These are phyloP conservation scores for Tenthredo notha DNA, from an alignment of 2,888 invertebrate species.

Conservation along the genomic window DNA sequence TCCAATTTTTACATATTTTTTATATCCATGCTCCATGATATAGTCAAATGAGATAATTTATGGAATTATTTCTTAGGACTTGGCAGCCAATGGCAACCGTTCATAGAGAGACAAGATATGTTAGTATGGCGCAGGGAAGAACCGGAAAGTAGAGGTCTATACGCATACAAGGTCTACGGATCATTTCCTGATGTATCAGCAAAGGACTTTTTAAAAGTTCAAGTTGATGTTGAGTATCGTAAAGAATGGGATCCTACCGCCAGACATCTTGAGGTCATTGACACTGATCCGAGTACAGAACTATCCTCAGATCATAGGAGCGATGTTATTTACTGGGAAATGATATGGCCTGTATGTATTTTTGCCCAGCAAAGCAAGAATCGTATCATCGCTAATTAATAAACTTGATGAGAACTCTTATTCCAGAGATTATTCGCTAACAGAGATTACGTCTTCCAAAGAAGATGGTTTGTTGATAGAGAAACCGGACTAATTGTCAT, in stretches of 20 bases:
- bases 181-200: slow-evolving; percentile 89
- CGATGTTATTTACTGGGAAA: slow-evolving; percentile 93
- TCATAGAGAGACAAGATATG: slow-evolving; percentile 89
- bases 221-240: slow-evolving; percentile 89
- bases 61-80: slow-evolving; percentile 51
- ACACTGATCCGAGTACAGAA: slow-evolving; percentile 81
- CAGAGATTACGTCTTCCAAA: slow-evolving; percentile 91
- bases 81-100: slow-evolving; percentile 86
- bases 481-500: slow-evolving; percentile 82
- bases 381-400: neutral
- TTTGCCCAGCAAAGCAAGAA: neutral
- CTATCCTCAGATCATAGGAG: slow-evolving; percentile 79
- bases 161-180: slow-evolving; percentile 93
- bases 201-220: slow-evolving; percentile 89
- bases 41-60: neutral
- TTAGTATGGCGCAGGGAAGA: slow-evolving; percentile 90
- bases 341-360: slow-evolving; percentile 89
- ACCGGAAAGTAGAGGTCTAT: slow-evolving; percentile 84
- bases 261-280: slow-evolving; percentile 85
- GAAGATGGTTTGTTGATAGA: slow-evolving; percentile 81
- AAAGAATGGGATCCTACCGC: slow-evolving; percentile 91
- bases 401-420: slow-evolving; percentile 56
- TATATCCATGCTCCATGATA: neutral
- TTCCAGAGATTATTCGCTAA: slow-evolving; percentile 89
- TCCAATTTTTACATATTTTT: neutral